A percentile compares a stretch with the other conserved stretches of the same genome.
Conservation (phyloP, 2,797 vertebrate genomes). For the Macropodus opercularis region DNA sequence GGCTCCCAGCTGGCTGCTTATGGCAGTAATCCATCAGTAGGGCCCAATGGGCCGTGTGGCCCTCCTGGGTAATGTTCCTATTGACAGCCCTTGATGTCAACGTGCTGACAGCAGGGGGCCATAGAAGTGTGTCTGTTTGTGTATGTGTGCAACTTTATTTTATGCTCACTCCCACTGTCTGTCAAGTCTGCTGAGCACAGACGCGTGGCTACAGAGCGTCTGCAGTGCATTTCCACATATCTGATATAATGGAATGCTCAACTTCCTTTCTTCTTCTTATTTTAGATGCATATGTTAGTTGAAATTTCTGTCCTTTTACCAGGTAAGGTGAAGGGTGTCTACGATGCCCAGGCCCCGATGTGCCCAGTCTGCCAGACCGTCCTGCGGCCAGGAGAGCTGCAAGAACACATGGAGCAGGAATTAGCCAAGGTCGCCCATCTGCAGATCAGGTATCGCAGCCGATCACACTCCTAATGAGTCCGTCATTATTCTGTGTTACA, state of each 20-base stretch:
- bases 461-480: background rate
- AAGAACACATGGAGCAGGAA: slow-evolving; percentile 96
- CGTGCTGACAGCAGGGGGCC: slow-evolving; percentile 64
- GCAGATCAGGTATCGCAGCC: slow-evolving; percentile 85
- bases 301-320: background rate
- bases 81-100: slow-evolving; percentile 79
- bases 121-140: slow-evolving; percentile 21
- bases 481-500: background rate
- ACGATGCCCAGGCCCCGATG: slow-evolving; percentile 90
- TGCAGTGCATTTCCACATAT: background rate
- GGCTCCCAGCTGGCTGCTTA: slow-evolving; percentile 77
- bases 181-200: slow-evolving; percentile 30
- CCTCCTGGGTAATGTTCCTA: slow-evolving; percentile 81
- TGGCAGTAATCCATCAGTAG: slow-evolving; percentile 79
- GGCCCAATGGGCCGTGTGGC: slow-evolving; percentile 75
- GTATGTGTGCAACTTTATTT: slow-evolving; percentile 41
- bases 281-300: too few relatives aligned
- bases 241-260: too few relatives aligned
- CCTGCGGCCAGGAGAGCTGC: slow-evolving; percentile 90
- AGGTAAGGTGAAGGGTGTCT: slow-evolving; percentile 92
- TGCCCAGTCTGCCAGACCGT: slow-evolving; percentile 94
- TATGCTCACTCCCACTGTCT: slow-evolving; percentile 32
- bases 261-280: background rate
- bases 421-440: slow-evolving; percentile 89
- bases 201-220: slow-evolving; percentile 1